Conservation (phyloP, 2,888 invertebrate species). For the Amphipyra tragopoginis region DNA sequence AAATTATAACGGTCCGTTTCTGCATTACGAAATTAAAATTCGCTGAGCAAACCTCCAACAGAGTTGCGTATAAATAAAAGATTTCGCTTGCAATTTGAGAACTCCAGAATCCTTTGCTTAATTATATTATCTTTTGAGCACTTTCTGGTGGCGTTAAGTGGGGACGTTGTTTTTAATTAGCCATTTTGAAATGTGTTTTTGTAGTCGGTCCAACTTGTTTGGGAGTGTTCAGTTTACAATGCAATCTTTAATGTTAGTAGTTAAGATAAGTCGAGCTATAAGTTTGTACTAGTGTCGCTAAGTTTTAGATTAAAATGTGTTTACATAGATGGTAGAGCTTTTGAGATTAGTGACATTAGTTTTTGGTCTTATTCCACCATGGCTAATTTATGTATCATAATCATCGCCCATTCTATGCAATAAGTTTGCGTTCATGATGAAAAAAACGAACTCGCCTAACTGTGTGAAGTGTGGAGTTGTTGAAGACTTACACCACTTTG, state of each 20-base stretch:
- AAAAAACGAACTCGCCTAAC: too few species aligned
- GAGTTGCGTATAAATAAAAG: constrained; percentile 78
- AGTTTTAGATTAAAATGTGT: too few species aligned
- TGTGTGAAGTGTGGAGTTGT: too few species aligned
- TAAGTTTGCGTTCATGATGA: too few species aligned
- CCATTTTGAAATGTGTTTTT: constrained; percentile 56
- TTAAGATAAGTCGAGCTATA: too few species aligned
- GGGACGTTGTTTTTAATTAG: constrained; percentile 73
- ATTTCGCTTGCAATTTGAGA: constrained; percentile 75
- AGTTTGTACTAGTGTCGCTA: too few species aligned
- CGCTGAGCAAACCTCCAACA: constrained; percentile 72
- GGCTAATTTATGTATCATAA: too few species aligned
- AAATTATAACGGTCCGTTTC: constrained; percentile 69
- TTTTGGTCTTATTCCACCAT: too few species aligned
- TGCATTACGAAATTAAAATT: constrained; percentile 82
- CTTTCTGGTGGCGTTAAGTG: constrained; percentile 68
- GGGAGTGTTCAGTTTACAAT: constrained; percentile 37
- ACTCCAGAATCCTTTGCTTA: constrained; percentile 79
- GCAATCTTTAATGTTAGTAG: constrained; percentile 15
- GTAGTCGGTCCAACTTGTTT: constrained; percentile 22
- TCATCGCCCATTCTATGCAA: too few species aligned
- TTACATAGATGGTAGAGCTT: too few species aligned
- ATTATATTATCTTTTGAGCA: constrained; percentile 73
- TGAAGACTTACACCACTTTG: too few species aligned
- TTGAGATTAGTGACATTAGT: too few species aligned